Percentiles rank a stretch among this genome's conserved stretches.
Evolutionary conservation across 2,888 invertebrate genomes (phyloP).

Genomic region (Gonocerus acuteangulatus): DNA sequence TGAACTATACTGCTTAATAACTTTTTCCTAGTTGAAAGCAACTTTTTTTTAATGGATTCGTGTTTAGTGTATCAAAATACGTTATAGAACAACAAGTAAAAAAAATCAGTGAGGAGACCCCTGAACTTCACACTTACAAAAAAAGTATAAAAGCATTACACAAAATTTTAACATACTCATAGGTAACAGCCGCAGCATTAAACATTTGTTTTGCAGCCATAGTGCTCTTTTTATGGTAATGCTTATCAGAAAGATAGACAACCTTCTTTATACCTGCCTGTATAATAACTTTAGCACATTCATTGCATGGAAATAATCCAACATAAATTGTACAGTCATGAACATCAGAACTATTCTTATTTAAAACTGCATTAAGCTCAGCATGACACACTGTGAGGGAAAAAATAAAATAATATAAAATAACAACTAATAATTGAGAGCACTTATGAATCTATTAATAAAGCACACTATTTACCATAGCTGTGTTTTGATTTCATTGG

Average conservation of each 20-base stretch:
- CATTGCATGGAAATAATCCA: constrained; percentile 90
- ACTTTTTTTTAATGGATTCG: too few relatives aligned
- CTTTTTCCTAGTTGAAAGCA: too few relatives aligned
- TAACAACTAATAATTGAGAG: too few relatives aligned
- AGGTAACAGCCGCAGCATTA: constrained; percentile 50
- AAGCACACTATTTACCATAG: constrained; percentile 58
- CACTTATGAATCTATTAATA: neutral
- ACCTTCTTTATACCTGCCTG: constrained; percentile 80
- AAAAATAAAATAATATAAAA: constrained; percentile 40
- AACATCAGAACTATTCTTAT: constrained; percentile 72
- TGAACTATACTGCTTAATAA: too few relatives aligned
- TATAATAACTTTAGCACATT: constrained; percentile 94
- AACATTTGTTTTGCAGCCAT: constrained; percentile 77
- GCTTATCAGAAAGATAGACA: constrained; percentile 75
- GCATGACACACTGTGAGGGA: constrained; percentile 96
- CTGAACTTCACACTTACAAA: too few relatives aligned
- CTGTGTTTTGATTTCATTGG: constrained; percentile 68
- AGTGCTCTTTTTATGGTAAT: constrained; percentile 57
- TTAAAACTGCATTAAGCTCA: constrained; percentile 93
- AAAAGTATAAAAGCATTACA: too few relatives aligned
- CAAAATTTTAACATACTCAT: constrained; percentile 5
- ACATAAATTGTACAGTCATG: constrained; percentile 78
- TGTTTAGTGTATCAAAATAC: too few relatives aligned
- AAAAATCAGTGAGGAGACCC: too few relatives aligned
- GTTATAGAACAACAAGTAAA: too few relatives aligned